phyloP scores from a whole-genome alignment of 2,888 invertebrate genomes.

The Sphinx pinastri region DNA sequence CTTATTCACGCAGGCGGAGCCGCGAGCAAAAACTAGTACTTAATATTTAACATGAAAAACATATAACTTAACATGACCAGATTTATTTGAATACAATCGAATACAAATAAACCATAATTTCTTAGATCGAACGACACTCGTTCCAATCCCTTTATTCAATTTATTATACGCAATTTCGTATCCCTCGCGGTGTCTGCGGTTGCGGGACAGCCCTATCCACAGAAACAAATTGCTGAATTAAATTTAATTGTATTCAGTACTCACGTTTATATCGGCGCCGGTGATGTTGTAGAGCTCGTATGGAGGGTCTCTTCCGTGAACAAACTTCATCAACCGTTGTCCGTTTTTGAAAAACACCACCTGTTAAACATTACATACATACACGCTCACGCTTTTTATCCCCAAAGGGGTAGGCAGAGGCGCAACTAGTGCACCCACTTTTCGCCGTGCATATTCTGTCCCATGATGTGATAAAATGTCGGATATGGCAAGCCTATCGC shows the following conservation, averaged over 20 bases:
- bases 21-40: too few species aligned
- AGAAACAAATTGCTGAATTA: constrained; percentile 4
- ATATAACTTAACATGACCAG: too few species aligned
- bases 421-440: too few species aligned
- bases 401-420: too few species aligned
- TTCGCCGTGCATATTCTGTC: too few species aligned
- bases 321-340: constrained; percentile 90
- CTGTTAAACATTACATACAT: constrained; percentile 43
- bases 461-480: too few species aligned
- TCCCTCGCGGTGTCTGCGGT: background rate
- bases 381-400: too few species aligned
- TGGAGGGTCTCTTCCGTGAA: constrained; percentile 90
- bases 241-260: constrained; percentile 31
- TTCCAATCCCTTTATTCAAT: background rate
- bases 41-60: too few species aligned
- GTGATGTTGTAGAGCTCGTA: constrained; percentile 85
- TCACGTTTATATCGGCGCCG: constrained; percentile 82
- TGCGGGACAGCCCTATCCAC: background rate
- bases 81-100: too few species aligned
- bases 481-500: too few species aligned
- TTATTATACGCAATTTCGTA: background rate
- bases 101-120: too few species aligned
- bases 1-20: too few species aligned
- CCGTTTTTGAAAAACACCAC: constrained; percentile 81
- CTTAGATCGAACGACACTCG: background rate